Evolutionary conservation across 2,888 invertebrate species (phyloP).

Genomic region (Ennomos quercinarius): DNA sequence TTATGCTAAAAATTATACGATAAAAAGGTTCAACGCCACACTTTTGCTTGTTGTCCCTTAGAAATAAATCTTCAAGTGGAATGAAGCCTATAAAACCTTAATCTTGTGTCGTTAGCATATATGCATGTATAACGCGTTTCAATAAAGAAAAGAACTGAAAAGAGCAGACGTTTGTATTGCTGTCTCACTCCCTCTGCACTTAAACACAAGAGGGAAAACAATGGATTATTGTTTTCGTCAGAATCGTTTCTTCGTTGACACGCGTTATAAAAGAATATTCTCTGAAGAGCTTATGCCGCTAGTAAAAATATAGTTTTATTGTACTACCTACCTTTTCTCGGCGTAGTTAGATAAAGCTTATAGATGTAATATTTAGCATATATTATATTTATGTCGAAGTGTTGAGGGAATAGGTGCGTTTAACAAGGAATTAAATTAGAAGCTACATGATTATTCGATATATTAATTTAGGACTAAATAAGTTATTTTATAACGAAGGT

Average conservation of each 20-base stretch:
- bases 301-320: constrained; percentile 46
- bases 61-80: too few relatives aligned
- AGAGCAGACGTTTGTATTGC: too few relatives aligned
- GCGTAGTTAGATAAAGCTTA: constrained; percentile 43
- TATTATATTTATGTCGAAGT: constrained; percentile 27
- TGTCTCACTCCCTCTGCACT: too few relatives aligned
- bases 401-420: constrained; percentile 27
- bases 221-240: too few relatives aligned
- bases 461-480: constrained; percentile 1
- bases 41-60: too few relatives aligned
- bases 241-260: too few relatives aligned
- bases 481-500: constrained; percentile 48
- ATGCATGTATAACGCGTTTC: too few relatives aligned
- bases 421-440: constrained; percentile 29
- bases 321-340: constrained; percentile 28
- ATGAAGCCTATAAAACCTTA: constrained; percentile 22
- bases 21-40: too few relatives aligned
- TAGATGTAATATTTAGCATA: constrained; percentile 38
- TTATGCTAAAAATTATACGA: too few relatives aligned
- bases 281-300: constrained; percentile 53
- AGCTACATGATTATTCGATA: too few relatives aligned
- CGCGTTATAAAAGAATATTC: constrained; percentile 35
- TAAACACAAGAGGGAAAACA: too few relatives aligned
- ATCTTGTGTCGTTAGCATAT: constrained; percentile 51
- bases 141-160: too few relatives aligned